Evolutionary conservation across 2,797 vertebrate genomes (phyloP), one percentile per base, ranked within the genome.

Genomic region (Fistularia commersonii): DNA sequence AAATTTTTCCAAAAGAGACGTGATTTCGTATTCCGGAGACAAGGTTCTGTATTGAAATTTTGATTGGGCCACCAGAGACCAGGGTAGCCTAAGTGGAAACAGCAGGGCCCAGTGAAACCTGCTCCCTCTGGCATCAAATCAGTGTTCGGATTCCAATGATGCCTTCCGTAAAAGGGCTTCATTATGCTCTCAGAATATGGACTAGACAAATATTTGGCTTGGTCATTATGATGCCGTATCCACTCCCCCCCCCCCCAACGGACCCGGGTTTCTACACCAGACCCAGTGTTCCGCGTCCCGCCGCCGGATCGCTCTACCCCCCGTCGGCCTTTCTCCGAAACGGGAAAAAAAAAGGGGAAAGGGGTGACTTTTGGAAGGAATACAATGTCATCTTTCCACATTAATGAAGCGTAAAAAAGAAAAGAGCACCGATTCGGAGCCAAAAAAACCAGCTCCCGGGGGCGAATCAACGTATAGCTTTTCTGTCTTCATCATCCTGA

Each of bases 171-270:
- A 85, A 89, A 87, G 82, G 80, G 81, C 78, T 84, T 85, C 83
- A 88, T 90, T 88, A 88, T 89, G 77, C 82, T 85, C 69, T 74
- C 77, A 79, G 82, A 87, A 87, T 88, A 82, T 79, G 73, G 75
- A 82, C 74, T 81, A 84, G 79, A 85, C 86, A 84, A 89, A 89
- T 88, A 87, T 87, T 89, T 88, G 80, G 77, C 83, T 87, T 87
- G 80, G 82, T 88, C 84, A 87, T 89, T 87, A 88, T 87, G 85
- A 83, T 85, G 82, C 81, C 67, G 74, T 77, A 66, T 73, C 80
- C 81, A 75, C 72, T 76, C n/a, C n/a, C n/a, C n/a, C n/a, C n/a
- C n/a, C 72, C 75, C 77, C 74, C 54, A 48, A 38, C 57, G 59
- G 75, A 77, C 70, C 64, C 51, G 58, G 62, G 62, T n/a, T 77